Conservation (phyloP, 2,113 vertebrate genomes). For the Hydrolagus affinis region DNA sequence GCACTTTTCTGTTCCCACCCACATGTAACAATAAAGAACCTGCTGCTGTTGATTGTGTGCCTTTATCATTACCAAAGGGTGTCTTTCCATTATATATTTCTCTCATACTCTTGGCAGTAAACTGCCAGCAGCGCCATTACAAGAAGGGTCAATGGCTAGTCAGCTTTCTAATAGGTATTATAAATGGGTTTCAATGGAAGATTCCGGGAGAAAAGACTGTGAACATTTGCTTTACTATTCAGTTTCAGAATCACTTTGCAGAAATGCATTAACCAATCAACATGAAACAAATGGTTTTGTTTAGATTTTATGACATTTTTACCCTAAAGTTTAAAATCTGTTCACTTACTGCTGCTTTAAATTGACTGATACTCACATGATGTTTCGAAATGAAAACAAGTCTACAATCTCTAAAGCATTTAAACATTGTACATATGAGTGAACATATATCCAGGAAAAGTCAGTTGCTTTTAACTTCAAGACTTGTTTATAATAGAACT, state of each 20-base stretch:
- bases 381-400: background rate
- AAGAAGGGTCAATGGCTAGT: conserved; percentile 24
- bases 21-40: conserved; percentile 20
- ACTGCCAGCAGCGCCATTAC: conserved; percentile 21
- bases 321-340: background rate
- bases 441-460: background rate
- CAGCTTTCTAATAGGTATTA: conserved; percentile 8
- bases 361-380: background rate
- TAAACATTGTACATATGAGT: background rate
- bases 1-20: conserved; percentile 36
- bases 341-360: conserved; percentile 6
- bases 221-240: background rate
- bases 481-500: background rate
- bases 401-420: background rate
- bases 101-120: conserved; percentile 18
- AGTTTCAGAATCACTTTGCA: background rate
- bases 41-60: conserved; percentile 27
- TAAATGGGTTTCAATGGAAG: conserved; percentile 9
- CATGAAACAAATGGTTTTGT: conserved; percentile 11
- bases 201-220: conserved; percentile 17
- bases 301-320: background rate
- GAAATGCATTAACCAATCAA: background rate
- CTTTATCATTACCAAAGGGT: conserved; percentile 21
- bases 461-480: background rate
- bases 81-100: conserved; percentile 19